Percentiles rank a stretch among this genome's conserved stretches.
phyloP scores from a whole-genome alignment of 2,888 invertebrate genomes.

The Anthophora plumipes region DNA sequence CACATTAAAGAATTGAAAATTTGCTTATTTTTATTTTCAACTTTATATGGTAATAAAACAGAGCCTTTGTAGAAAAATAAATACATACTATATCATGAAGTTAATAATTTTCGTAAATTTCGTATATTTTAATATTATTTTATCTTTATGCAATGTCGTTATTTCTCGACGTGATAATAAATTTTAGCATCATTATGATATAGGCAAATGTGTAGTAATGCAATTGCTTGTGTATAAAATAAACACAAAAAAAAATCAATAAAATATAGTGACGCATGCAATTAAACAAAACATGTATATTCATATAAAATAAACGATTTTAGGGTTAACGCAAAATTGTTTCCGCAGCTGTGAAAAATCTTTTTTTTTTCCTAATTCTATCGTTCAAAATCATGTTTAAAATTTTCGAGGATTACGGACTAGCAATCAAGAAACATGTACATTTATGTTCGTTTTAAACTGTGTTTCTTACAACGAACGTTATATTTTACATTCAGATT shows the following conservation, averaged over 20 bases:
- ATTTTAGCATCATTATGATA: not conserved
- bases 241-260: not conserved
- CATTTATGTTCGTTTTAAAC: not conserved
- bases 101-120: not conserved
- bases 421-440: not conserved
- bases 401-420: slow-evolving; percentile 7
- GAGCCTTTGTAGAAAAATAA: not conserved
- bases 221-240: not conserved
- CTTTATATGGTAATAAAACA: not conserved
- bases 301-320: no score
- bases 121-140: not conserved
- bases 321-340: no score
- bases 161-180: not conserved
- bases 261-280: no score
- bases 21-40: not conserved
- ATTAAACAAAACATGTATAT: no score
- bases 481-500: not conserved
- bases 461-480: not conserved
- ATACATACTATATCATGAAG: not conserved
- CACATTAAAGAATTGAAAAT: not conserved
- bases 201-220: not conserved
- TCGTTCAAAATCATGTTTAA: not conserved
- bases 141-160: not conserved
- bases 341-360: no score
- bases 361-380: no score